Evolutionary conservation across 2,888 invertebrate genomes (phyloP).

Genomic region (Drosophila lutescens): DNA sequence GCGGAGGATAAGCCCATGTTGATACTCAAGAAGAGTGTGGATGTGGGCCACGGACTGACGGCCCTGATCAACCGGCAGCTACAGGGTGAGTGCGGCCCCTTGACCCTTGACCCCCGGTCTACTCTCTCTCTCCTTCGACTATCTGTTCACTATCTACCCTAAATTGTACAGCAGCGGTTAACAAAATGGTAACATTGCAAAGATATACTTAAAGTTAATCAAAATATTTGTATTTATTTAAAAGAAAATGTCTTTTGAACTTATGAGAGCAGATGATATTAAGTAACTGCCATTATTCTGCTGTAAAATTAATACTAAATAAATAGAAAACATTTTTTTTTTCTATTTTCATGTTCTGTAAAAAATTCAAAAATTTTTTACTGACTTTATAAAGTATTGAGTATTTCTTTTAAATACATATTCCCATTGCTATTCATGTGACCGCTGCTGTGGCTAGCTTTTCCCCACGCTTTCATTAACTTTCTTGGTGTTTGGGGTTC

Average conservation of each 20-base stretch:
- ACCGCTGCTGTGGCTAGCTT: constrained; percentile 10
- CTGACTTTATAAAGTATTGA: background rate
- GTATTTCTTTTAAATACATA: background rate
- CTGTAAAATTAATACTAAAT: no score
- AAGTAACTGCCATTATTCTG: no score
- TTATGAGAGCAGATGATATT: no score
- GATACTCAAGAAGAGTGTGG: constrained; percentile 89
- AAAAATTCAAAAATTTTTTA: no score
- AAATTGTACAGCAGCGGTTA: constrained; percentile 15
- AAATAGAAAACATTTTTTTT: no score
- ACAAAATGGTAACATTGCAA: background rate
- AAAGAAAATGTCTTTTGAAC: no score
- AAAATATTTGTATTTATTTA: no score
- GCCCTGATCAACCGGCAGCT: constrained; percentile 91
- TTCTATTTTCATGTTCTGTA: no score
- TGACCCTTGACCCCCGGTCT: background rate
- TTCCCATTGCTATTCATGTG: background rate
- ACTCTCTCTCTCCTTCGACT: background rate
- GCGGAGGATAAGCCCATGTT: constrained; percentile 91
- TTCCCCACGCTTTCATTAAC: constrained; percentile 9
- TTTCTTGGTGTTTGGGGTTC: constrained; percentile 5
- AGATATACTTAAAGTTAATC: no score
- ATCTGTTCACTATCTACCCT: constrained; percentile 6
- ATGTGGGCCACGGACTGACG: constrained; percentile 90
- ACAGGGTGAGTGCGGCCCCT: constrained; percentile 86